Evolutionary conservation across 35 echinoderm and acorn worm species (phyloP).

Genomic region (Apostichopus parvimensis): DNA sequence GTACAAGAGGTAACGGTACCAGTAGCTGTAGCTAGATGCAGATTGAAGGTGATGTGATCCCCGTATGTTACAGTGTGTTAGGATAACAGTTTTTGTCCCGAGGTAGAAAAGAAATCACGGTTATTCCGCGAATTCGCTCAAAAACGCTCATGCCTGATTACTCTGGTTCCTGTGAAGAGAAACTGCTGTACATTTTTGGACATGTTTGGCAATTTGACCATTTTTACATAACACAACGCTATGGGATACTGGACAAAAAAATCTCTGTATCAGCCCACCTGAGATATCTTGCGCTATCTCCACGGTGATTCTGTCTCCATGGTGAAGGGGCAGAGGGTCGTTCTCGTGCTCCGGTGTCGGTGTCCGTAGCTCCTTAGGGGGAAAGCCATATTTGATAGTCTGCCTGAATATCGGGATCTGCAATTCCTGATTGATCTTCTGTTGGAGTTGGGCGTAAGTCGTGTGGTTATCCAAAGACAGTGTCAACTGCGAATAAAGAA

Average conservation of each 20-base stretch:
- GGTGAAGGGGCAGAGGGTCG: constrained; percentile 71
- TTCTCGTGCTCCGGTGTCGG: constrained; percentile 76
- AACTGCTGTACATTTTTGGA: too few relatives aligned
- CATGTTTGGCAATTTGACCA: too few relatives aligned
- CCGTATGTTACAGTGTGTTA: too few relatives aligned
- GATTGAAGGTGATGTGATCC: too few relatives aligned
- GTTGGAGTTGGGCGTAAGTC: constrained; percentile 78
- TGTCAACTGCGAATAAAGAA: constrained; percentile 27
- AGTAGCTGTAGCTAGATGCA: not conserved
- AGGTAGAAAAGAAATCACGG: too few relatives aligned
- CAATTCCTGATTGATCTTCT: constrained; percentile 74
- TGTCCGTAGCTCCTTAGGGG: constrained; percentile 83
- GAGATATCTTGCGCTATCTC: constrained; percentile 63
- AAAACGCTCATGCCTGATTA: too few relatives aligned
- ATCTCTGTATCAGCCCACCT: not conserved
- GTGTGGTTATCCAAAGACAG: constrained; percentile 57
- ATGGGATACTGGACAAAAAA: too few relatives aligned
- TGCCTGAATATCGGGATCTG: constrained; percentile 66
- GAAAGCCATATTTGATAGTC: constrained; percentile 90
- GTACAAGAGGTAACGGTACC: not conserved
- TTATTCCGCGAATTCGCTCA: too few relatives aligned
- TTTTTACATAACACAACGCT: too few relatives aligned
- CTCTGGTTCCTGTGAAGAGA: too few relatives aligned
- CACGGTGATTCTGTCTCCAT: constrained; percentile 90
- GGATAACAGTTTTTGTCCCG: too few relatives aligned